Evolutionary conservation across 1,140 invertebrate species (phyloP).

Genomic region (Cataglyphis hispanica): DNA sequence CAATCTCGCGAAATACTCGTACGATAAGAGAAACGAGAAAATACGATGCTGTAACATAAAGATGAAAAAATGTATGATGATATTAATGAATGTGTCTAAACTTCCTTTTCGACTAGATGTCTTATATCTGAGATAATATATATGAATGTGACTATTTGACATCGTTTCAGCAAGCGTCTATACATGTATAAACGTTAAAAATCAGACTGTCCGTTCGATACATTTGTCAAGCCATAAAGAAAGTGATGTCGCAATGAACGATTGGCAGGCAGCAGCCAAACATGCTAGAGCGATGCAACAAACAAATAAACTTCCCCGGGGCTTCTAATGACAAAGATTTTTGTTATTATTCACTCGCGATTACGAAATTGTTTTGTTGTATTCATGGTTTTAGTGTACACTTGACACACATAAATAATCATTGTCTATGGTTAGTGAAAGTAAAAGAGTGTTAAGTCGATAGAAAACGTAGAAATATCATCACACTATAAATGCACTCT

Average conservation of each 20-base stretch:
- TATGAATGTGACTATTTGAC: slow-evolving; percentile 65
- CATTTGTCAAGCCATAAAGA: slow-evolving; percentile 75
- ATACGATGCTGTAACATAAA: slow-evolving; percentile 74
- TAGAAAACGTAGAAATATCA: slow-evolving; percentile 42
- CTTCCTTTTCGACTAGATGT: slow-evolving; percentile 58
- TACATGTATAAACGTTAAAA: slow-evolving; percentile 71
- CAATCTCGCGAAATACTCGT: slow-evolving; percentile 29
- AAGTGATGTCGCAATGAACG: slow-evolving; percentile 76
- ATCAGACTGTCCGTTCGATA: slow-evolving; percentile 68
- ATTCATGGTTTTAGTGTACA: slow-evolving; percentile 66
- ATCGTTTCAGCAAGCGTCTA: slow-evolving; percentile 77
- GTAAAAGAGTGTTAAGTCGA: slow-evolving; percentile 64
- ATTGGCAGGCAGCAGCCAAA: slow-evolving; percentile 84
- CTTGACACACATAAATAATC: slow-evolving; percentile 60
- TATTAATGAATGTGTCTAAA: slow-evolving; percentile 75
- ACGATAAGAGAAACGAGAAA: slow-evolving; percentile 58
- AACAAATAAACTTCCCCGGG: slow-evolving; percentile 78
- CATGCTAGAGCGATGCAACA: slow-evolving; percentile 85
- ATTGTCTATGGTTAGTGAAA: slow-evolving; percentile 72
- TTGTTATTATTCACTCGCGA: slow-evolving; percentile 62
- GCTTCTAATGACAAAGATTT: slow-evolving; percentile 69
- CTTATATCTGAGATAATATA: slow-evolving; percentile 51
- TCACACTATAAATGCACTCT: slow-evolving; percentile 52
- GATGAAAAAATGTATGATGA: slow-evolving; percentile 76
- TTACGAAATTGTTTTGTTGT: slow-evolving; percentile 52